These are phyloP conservation scores for Meleagris gallopavo DNA, from an alignment of 2,113 vertebrate species.

Conservation along the genomic window DNA sequence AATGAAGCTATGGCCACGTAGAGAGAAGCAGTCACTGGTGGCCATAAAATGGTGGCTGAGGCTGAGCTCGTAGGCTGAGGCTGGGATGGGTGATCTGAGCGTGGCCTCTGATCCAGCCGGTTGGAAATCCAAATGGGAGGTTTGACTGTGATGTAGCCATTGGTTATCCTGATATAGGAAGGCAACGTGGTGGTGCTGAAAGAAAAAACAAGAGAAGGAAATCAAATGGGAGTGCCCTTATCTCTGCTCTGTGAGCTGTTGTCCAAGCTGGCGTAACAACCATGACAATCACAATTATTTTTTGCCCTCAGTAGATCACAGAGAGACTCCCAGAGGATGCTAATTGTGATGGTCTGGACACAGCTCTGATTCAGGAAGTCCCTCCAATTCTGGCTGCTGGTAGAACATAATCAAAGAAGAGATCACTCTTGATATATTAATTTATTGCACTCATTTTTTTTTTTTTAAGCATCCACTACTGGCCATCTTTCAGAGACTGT, in stretches of 20 bases:
- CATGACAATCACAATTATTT: neutral
- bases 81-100: neutral
- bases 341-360: neutral
- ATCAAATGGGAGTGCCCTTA: neutral
- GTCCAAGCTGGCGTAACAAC: neutral
- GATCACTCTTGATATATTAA: neutral
- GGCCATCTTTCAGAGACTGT: neutral
- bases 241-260: neutral
- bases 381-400: neutral
- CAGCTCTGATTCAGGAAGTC: neutral
- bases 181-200: slow-evolving; percentile 86
- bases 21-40: slow-evolving; percentile 57
- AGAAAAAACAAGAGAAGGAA: slow-evolving; percentile 45
- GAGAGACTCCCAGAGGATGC: neutral
- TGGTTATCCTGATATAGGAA: slow-evolving; percentile 84
- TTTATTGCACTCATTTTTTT: neutral
- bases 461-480: neutral
- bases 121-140: slow-evolving; percentile 79
- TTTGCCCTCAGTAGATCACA: neutral
- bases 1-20: slow-evolving; percentile 67
- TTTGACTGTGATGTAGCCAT: slow-evolving; percentile 86
- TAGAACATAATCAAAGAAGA: neutral
- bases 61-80: slow-evolving; percentile 57
- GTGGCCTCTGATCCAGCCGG: slow-evolving; percentile 70
- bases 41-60: neutral